phyloP scores from a whole-genome alignment of 2,113 vertebrate species.

The Solea solea region DNA sequence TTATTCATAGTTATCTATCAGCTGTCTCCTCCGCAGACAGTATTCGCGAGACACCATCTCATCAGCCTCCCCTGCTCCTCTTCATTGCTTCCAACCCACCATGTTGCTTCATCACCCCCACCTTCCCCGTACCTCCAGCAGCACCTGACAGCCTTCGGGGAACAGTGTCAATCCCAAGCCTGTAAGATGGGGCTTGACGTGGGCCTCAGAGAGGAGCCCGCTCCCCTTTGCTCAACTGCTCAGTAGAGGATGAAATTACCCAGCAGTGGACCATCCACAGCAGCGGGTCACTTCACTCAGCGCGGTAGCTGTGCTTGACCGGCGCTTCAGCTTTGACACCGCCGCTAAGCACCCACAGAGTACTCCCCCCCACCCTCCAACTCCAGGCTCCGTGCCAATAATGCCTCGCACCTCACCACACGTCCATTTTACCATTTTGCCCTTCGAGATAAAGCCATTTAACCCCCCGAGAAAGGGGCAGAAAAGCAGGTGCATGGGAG shows the following conservation, averaged over 20 bases:
- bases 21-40: constrained; percentile 36
- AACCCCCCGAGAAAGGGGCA: constrained; percentile 52
- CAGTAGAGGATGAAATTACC: constrained; percentile 75
- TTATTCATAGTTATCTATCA: constrained; percentile 41
- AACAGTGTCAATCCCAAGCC: constrained; percentile 63
- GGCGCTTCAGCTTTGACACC: constrained; percentile 26
- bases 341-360: constrained; percentile 27
- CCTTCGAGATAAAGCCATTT: constrained; percentile 61
- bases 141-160: constrained; percentile 33
- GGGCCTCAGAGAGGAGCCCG: constrained; percentile 41
- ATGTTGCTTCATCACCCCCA: constrained; percentile 9
- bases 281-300: constrained; percentile 54
- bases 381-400: constrained; percentile 16
- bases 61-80: constrained; percentile 39
- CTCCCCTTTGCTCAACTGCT: constrained; percentile 59
- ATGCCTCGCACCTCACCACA: constrained; percentile 21
- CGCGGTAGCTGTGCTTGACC: constrained; percentile 56
- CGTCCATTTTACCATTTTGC: constrained; percentile 41
- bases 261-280: constrained; percentile 45
- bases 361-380: not conserved
- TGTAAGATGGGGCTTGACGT: constrained; percentile 42
- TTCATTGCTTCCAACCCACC: constrained; percentile 12
- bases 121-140: not conserved
- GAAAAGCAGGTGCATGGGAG: constrained; percentile 36
- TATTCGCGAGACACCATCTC: constrained; percentile 36